These are phyloP conservation scores for Andrena dorsata DNA, from an alignment of 2,888 invertebrate genomes.

Conservation along the genomic window DNA sequence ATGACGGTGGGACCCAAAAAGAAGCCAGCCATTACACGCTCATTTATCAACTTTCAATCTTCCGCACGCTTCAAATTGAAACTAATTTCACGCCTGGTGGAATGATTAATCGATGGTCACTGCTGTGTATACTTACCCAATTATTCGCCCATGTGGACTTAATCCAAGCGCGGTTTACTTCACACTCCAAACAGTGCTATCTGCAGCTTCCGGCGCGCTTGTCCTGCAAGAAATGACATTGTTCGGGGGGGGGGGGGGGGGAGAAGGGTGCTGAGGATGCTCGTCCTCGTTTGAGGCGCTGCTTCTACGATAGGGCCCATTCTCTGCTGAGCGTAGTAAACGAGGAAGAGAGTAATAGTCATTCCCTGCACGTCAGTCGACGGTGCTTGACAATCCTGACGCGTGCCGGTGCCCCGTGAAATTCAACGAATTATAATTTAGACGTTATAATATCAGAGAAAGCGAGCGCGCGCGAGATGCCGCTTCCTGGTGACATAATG, in stretches of 20 bases:
- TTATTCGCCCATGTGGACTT: not conserved
- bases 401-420: conserved; percentile 1
- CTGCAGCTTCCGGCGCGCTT: too few species aligned
- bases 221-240: too few species aligned
- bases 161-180: too few species aligned
- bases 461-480: conserved; percentile 29
- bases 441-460: conserved; percentile 56
- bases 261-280: too few species aligned
- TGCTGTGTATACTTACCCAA: not conserved
- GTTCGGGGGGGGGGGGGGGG: too few species aligned
- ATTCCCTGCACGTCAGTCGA: not conserved
- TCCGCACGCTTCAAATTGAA: conserved; percentile 6
- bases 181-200: too few species aligned
- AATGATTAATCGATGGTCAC: conserved; percentile 30
- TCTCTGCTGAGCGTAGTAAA: not conserved
- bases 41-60: conserved; percentile 21
- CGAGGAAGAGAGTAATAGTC: not conserved
- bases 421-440: conserved; percentile 41
- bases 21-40: conserved; percentile 2
- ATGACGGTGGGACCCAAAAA: not conserved
- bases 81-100: conserved; percentile 15
- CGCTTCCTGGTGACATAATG: conserved; percentile 58
- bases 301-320: too few species aligned
- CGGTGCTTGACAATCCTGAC: not conserved
- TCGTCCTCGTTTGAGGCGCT: too few species aligned